Base-by-base conservation (phyloP, 1,140 invertebrate species). In the Pachyrhynchus sulphureomaculatus region DNA sequence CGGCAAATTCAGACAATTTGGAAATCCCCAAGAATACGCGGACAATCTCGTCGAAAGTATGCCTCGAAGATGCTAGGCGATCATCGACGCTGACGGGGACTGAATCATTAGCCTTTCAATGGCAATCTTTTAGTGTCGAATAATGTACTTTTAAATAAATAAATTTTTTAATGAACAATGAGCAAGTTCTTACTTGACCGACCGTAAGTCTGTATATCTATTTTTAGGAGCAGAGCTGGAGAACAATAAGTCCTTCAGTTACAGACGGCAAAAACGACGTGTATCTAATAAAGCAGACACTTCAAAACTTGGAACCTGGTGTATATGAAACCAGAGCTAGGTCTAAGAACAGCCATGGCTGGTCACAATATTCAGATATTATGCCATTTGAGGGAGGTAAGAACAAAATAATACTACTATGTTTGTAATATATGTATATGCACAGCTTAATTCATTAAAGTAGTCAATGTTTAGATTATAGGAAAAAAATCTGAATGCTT, bases 321-420 rank as follows among this genome's bases (percentile, higher is more conserved):
- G 39, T 47, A 10, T 73, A 71, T 33, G 71, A 73, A 54, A 65
- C 68, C 9, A 68, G 63, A 26, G 47, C 64, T 13, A 21, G 69
- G 23, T 71, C 71, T 0, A 29, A 59, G 37, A 73, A 73, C 33
- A 12, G 9, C 0, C 65, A 73, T 37, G 71, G 71, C 9, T 73
- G 71, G 71, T 71, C 69, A 17, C 58, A 68, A 8, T 73, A 48
- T 18, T 70, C 68, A 2, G 58, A 66, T 4, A 53, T 61, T 2
- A 55, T 62, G 10, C 39, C 62, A 12, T 66, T 72, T 34, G 61
- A 69, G 51, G 57, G 58, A 51, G 69, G 71, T 72, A 68, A 66
- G 67, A 39, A 29, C 6, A 15, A 10, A 32, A 15, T 21, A 12
- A 34, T 21, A n/a, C 12, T 2, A 49, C 10, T 13, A 18, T 52